Evolutionary conservation across 1,140 invertebrate genomes (phyloP), one percentile per base, ranked within the genome.

Genomic region (Drosophila repletoides): DNA sequence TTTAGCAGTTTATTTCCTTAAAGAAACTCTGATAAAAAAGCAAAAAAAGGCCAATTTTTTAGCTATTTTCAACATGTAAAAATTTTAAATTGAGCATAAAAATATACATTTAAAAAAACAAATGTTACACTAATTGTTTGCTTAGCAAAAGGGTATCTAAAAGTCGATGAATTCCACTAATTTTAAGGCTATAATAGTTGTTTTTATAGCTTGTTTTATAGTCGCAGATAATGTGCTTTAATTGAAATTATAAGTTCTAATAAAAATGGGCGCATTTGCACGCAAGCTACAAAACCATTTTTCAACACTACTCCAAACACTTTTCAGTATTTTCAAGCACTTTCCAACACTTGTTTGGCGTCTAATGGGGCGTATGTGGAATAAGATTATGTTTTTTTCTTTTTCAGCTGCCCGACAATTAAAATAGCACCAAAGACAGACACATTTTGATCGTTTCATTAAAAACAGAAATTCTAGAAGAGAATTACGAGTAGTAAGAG

Each of bases 391-490:
- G n/a, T n/a, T n/a, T n/a, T n/a, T n/a, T n/a, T n/a, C n/a, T n/a
- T n/a, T 24, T 24, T 36, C 14, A 29, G 51, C 22, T 22, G 10
- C 28, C n/a, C 33, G 34, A 28, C 79, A 84, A 83, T 84, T 84
- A 83, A 84, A 84, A 67, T 67, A 65, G 51, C 53, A 58, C 70
- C 70, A 55, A 24, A 55, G 56, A 12, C 45, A 38, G 36, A 73
- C 56, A 73, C 40, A 40, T 55, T 84, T 84, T 84, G 77, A 83
- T 83, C 73, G 72, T 76, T 84, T 84, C 70, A 83, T 83, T 83
- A 71, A 77, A 83, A 59, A 36, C 48, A 55, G 10, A 40, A 45
- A 61, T 45, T 24, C 26, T 10, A 40, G 12, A 14, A 26, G 2
- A 55, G 17, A 31, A 38, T 14, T 38, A 26, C 34, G 7, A 28